Conservation (phyloP, 1,140 invertebrate species). For the Drosophila tristis region DNA sequence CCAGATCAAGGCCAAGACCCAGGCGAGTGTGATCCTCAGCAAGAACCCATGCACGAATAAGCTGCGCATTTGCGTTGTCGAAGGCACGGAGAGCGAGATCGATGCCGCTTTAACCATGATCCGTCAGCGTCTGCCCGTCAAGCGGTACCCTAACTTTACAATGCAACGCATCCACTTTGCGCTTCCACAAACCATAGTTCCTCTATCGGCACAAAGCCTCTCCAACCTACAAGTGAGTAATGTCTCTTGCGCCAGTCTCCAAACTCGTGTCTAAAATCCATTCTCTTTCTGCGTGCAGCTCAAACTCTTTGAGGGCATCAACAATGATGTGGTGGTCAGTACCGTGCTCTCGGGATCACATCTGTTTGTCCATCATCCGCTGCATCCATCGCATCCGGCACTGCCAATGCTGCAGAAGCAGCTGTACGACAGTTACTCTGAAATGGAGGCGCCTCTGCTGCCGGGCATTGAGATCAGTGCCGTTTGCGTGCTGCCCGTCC, state of each 20-base stretch:
- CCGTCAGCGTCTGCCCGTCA: constrained; percentile 91
- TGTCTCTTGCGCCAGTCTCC: constrained; percentile 8
- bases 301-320: constrained; percentile 94
- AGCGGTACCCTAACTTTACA: constrained; percentile 91
- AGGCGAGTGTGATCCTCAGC: constrained; percentile 91
- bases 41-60: constrained; percentile 89
- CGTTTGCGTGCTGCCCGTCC: constrained; percentile 93
- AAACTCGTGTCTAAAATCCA: neutral
- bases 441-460: constrained; percentile 87
- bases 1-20: constrained; percentile 91
- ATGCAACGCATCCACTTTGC: constrained; percentile 90
- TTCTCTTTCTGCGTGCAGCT: constrained; percentile 86
- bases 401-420: constrained; percentile 90
- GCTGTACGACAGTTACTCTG: constrained; percentile 89
- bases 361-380: constrained; percentile 95
- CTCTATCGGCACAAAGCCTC: constrained; percentile 77
- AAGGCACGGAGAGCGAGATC: constrained; percentile 91
- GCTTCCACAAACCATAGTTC: constrained; percentile 84
- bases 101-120: constrained; percentile 92
- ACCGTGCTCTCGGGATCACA: constrained; percentile 93
- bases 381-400: constrained; percentile 94
- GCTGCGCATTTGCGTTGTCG: constrained; percentile 92
- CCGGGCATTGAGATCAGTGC: constrained; percentile 90
- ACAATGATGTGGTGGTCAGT: constrained; percentile 95
- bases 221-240: constrained; percentile 72